Percentiles rank a stretch among this genome's conserved stretches.
Conservation (phyloP, 2,113 vertebrate genomes). For the Oenanthe melanoleuca region DNA sequence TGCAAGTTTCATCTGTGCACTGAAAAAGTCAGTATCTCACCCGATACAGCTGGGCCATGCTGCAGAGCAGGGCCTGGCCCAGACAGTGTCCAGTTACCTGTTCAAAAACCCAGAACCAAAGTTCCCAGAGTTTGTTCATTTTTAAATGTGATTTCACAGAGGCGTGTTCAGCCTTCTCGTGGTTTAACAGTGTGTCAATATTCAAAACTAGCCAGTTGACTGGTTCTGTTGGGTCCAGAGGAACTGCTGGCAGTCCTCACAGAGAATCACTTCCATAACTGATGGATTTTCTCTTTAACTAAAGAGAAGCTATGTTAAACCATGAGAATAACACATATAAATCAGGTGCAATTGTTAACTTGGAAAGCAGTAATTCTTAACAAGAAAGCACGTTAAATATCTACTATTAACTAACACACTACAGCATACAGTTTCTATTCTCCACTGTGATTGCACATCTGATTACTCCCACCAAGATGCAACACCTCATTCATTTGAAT, state of each 20-base stretch:
- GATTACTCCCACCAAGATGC: not conserved
- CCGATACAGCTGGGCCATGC: accelerated
- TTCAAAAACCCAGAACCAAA: not conserved
- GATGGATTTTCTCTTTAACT: not conserved
- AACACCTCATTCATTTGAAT: not conserved
- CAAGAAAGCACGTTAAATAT: not conserved
- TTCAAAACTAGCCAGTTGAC: not conserved
- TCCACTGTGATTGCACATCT: not conserved
- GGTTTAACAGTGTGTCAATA: not conserved
- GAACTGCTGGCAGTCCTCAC: no score
- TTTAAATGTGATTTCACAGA: not conserved
- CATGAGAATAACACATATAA: not conserved
- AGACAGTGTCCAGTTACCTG: not conserved
- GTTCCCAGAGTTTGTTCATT: accelerated
- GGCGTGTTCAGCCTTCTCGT: not conserved
- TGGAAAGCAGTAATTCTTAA: not conserved
- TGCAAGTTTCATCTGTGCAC: not conserved
- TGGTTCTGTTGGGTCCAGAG: not conserved
- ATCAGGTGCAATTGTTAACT: not conserved
- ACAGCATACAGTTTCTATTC: not conserved
- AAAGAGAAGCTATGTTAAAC: not conserved
- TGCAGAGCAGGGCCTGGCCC: not conserved
- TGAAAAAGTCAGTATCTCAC: not conserved
- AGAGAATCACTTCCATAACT: not conserved
- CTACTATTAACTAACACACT: not conserved